phyloP scores from a whole-genome alignment of 2,113 vertebrate genomes.

The Heptranchias perlo region DNA sequence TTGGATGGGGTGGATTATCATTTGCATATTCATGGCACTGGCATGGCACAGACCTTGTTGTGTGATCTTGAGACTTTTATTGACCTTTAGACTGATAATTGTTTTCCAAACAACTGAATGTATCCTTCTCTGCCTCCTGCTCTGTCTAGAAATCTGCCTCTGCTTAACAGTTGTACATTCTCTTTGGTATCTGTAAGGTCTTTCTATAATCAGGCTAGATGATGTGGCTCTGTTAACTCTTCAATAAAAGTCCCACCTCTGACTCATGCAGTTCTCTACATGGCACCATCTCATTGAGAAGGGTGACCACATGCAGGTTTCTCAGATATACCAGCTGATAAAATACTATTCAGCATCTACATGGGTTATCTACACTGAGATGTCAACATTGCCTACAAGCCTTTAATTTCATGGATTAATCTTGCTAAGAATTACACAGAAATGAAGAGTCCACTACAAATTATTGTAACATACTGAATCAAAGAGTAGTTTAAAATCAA shows the following conservation, averaged over 20 bases:
- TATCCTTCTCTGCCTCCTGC: background rate
- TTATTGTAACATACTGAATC: background rate
- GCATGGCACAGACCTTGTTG: background rate
- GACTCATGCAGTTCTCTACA: background rate
- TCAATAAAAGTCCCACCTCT: background rate
- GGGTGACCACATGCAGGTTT: background rate
- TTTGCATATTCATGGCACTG: background rate
- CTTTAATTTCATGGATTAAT: background rate
- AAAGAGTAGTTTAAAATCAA: background rate
- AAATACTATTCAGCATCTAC: background rate
- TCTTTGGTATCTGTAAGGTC: background rate
- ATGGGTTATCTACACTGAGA: background rate
- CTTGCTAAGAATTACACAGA: background rate
- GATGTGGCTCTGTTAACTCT: background rate
- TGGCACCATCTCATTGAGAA: background rate
- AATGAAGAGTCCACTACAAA: background rate
- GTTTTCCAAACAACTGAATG: background rate
- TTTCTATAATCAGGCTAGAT: background rate
- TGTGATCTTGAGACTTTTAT: background rate
- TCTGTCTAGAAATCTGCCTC: background rate
- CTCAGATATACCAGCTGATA: background rate
- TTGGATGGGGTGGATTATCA: background rate
- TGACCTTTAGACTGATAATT: background rate
- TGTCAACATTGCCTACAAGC: background rate
- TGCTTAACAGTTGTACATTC: background rate